Base-by-base conservation (phyloP, 2,888 invertebrate genomes). In the Mayetiola destructor region DNA sequence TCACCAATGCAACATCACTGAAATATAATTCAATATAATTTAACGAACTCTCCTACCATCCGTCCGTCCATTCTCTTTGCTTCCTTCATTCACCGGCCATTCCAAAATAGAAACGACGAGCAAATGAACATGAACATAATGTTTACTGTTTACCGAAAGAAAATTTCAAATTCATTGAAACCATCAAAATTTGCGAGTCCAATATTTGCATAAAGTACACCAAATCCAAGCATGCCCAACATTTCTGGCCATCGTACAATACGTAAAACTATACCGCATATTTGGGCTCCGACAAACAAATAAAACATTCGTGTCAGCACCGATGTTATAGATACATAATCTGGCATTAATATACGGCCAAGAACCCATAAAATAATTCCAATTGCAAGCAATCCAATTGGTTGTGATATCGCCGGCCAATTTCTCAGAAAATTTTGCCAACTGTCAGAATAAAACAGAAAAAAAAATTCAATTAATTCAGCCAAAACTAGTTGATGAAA, bases 201-300 rank as follows among this genome's bases (percentile, higher is more conserved):
- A 18, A 75, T 62, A 64, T 78, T 77, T 55, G 74, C 68, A 56
- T 76, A 72, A 9, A 76, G 65, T 3, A 80, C 75, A 12, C 81
- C 80, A 56, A 78, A 76, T 52, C 80, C 68, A 1, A 81, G 67
- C 81, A 81, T 81, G 14, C 81, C 81, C 58, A 81, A 71, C 66
- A 81, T 75, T 6, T 81, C 80, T 1, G 81, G 73, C 61, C 73
- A 57, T 35, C 64, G 64, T 2, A 68, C 56, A 8, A 68, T 66
- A 48, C 67, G 65, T 35, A 68, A 68, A 59, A 71, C 57, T n/a
- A 69, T 63, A 0, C 73, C 73, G 10, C 64, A 60, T 23, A 67
- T 59, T 59, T 73, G 68, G 8, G 72, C 72, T 2, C 72, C 71
- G 57, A 70, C 66, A 61, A 73, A 71, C 2, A 73, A 62, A 56